Conservation (phyloP, 2,797 vertebrate species). For the Vultur gryphus region DNA sequence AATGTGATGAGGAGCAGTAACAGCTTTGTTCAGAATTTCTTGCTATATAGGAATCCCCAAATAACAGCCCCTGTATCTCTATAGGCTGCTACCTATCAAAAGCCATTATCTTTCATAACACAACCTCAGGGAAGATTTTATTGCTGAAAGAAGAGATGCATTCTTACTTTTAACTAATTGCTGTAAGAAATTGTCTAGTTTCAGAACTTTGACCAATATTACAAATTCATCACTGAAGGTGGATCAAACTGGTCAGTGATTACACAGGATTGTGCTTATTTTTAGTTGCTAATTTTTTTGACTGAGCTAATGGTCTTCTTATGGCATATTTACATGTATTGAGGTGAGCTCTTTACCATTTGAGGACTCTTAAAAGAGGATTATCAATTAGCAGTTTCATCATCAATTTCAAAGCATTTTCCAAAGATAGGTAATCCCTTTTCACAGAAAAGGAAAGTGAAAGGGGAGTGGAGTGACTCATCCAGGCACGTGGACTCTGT, state of each 20-base stretch:
- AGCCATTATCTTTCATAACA: background rate
- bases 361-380: background rate
- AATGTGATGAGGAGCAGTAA: background rate
- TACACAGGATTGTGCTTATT: background rate
- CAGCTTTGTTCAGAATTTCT: background rate
- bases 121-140: background rate
- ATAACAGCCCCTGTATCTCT: background rate
- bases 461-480: background rate
- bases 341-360: background rate
- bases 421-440: background rate
- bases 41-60: background rate
- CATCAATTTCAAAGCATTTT: background rate
- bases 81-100: background rate
- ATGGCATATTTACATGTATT: background rate
- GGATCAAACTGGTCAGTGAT: background rate
- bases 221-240: background rate
- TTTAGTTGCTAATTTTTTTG: background rate
- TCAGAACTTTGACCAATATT: background rate
- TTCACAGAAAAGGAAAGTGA: constrained; percentile 55
- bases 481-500: background rate
- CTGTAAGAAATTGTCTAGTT: background rate
- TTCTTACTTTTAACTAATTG: background rate
- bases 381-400: background rate
- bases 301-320: background rate
- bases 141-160: background rate